Evolutionary conservation across 2,113 vertebrate genomes (phyloP).

Genomic region (Varanus salvator): DNA sequence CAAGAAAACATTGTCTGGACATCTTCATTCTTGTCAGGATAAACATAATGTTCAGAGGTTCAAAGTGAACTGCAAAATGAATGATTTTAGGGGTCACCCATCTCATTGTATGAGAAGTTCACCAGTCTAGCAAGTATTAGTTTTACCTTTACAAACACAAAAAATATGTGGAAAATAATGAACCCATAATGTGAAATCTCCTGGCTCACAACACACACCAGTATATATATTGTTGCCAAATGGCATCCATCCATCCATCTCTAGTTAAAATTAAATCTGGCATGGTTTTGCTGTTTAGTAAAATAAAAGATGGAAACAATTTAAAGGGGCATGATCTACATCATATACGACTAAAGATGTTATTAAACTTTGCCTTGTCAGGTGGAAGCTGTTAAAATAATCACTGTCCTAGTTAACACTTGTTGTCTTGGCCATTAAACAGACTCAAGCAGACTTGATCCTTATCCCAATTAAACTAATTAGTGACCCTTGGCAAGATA

Average conservation of each 20-base stretch:
- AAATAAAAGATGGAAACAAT: constrained; percentile 7
- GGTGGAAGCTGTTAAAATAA: background rate
- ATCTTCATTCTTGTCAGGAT: background rate
- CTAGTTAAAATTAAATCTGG: background rate
- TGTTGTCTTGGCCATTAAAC: background rate
- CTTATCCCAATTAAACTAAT: constrained; percentile 25
- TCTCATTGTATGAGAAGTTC: background rate
- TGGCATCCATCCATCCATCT: constrained; percentile 23
- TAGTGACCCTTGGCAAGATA: background rate
- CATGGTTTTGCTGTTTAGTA: background rate
- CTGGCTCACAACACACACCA: background rate
- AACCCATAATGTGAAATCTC: background rate
- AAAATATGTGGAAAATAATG: background rate
- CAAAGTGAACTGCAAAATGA: background rate
- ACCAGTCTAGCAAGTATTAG: background rate
- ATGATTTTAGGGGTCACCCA: background rate
- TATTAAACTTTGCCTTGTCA: constrained; percentile 11
- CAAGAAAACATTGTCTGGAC: background rate
- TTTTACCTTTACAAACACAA: background rate
- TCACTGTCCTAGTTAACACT: background rate
- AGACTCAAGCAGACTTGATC: background rate
- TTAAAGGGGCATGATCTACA: background rate
- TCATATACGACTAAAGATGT: constrained; percentile 9
- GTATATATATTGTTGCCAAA: background rate
- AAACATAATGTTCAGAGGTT: background rate